These are phyloP conservation scores for Rhyacichthys aspro DNA, from an alignment of 2,797 vertebrate species.

Conservation along the genomic window DNA sequence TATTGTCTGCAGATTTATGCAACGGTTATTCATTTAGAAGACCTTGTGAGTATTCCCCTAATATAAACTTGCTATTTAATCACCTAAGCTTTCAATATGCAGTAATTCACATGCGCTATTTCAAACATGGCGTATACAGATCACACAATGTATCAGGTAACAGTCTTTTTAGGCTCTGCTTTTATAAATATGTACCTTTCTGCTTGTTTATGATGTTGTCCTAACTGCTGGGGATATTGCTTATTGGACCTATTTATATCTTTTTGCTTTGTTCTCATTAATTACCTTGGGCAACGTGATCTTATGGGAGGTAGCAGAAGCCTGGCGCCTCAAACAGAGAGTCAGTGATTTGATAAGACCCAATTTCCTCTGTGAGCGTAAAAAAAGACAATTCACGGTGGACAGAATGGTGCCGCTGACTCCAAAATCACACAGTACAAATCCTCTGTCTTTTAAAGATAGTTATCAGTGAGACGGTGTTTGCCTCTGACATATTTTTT, in stretches of 20 bases:
- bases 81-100: too few species aligned
- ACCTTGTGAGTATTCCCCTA: background rate
- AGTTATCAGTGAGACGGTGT: background rate
- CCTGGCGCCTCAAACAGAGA: conserved; percentile 1
- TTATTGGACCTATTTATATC: background rate
- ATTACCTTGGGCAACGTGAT: conserved; percentile 4
- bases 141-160: too few species aligned
- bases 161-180: too few species aligned
- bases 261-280: conserved; percentile 1
- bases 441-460: conserved; percentile 6
- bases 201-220: background rate
- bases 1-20: too few species aligned
- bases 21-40: background rate
- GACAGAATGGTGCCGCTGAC: conserved; percentile 10
- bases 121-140: background rate
- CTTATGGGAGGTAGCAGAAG: background rate
- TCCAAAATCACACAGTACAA: conserved; percentile 6
- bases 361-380: background rate
- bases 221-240: background rate
- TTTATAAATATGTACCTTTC: background rate
- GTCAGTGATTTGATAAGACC: background rate
- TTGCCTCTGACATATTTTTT: background rate
- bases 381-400: background rate
- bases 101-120: background rate
- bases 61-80: background rate